phyloP scores from a whole-genome alignment of 2,797 vertebrate genomes.

The Poecilia picta region DNA sequence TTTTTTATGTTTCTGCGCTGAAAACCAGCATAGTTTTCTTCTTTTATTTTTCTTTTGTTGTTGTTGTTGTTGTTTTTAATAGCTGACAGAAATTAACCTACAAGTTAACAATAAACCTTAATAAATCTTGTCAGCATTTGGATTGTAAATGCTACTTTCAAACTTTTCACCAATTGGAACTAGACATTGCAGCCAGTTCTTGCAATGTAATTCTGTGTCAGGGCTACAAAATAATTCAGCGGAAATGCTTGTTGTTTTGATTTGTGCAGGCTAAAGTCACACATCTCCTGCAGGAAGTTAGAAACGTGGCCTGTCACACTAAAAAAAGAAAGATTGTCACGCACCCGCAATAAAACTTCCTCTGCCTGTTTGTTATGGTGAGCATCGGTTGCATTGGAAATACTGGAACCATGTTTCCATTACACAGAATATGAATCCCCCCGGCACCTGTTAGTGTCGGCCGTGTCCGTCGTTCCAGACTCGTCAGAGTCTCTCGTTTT shows the following conservation, averaged over 20 bases:
- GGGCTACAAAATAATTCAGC: neutral
- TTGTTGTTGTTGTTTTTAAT: too few species aligned
- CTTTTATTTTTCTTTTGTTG: neutral
- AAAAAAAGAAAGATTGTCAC: neutral
- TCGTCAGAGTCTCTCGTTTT: constrained; percentile 86
- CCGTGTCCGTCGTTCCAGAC: constrained; percentile 68
- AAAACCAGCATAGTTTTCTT: neutral
- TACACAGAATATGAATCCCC: neutral
- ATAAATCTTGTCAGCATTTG: neutral
- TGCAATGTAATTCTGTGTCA: neutral
- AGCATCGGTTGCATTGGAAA: neutral
- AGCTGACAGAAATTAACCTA: neutral
- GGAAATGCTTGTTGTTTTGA: neutral
- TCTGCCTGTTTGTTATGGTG: neutral
- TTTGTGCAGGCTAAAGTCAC: neutral
- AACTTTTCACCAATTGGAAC: neutral
- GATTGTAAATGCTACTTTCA: neutral
- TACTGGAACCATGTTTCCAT: neutral
- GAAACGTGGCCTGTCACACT: neutral
- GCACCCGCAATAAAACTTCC: neutral
- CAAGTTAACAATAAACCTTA: neutral
- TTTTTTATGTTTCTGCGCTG: neutral
- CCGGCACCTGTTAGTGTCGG: constrained; percentile 86
- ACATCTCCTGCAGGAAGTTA: neutral
- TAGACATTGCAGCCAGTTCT: neutral